These are phyloP conservation scores for Capreolus pygargus DNA, from an alignment of 2,113 vertebrate genomes.

Conservation along the genomic window DNA sequence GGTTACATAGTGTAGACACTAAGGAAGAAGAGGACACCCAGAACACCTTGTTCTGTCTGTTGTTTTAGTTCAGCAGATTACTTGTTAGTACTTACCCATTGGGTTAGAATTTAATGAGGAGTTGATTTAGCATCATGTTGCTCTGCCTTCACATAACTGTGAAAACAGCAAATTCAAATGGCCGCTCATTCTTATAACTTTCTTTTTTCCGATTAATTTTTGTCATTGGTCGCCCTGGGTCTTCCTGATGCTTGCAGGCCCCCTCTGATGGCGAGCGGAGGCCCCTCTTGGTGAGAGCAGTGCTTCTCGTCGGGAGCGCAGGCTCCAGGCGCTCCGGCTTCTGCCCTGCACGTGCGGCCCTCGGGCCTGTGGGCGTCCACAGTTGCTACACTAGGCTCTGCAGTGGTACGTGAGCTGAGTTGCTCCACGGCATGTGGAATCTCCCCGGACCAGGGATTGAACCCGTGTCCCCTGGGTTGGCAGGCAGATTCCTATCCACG, in stretches of 20 bases:
- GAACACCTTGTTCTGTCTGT: not conserved
- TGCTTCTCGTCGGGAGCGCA: rapidly evolving
- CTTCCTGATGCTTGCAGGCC: not conserved
- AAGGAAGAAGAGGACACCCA: not conserved
- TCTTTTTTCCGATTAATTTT: not conserved
- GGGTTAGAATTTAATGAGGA: not conserved
- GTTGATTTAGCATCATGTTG: not conserved
- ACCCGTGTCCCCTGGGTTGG: rapidly evolving
- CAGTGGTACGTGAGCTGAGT: not conserved
- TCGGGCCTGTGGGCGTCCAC: not conserved
- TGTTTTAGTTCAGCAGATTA: not conserved
- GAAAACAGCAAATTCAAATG: not conserved
- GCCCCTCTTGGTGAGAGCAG: not conserved
- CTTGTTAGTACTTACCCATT: not conserved
- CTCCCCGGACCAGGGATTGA: not conserved
- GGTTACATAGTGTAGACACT: not conserved
- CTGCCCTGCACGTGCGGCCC: not conserved
- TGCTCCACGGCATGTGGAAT: not conserved
- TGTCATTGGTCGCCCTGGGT: not conserved
- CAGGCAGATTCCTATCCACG: not conserved
- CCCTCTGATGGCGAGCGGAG: not conserved
- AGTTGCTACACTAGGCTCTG: not conserved
- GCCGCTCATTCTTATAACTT: not conserved
- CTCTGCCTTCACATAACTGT: not conserved
- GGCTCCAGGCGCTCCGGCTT: not conserved